Percentiles rank a stretch among this genome's conserved stretches.
Conservation (phyloP, 2,797 vertebrate species). For the Amblyopsis hoosieri region DNA sequence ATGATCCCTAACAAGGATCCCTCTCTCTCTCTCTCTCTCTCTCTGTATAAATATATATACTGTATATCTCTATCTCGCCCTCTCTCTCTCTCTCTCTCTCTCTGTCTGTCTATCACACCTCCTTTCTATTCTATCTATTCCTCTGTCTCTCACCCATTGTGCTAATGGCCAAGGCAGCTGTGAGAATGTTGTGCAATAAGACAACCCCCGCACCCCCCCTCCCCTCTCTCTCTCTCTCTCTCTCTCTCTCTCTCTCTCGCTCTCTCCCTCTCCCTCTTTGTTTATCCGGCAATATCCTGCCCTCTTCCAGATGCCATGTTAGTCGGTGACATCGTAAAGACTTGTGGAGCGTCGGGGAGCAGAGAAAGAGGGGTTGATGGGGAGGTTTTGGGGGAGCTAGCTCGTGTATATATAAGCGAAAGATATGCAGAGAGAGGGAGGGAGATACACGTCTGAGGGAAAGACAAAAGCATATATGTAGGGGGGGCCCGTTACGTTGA, state of each 20-base stretch:
- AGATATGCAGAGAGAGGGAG: neutral
- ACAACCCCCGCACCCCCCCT: constrained; percentile 48
- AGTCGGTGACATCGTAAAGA: constrained; percentile 89
- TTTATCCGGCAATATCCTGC: constrained; percentile 66
- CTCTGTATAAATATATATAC: neutral
- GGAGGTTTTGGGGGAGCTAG: neutral
- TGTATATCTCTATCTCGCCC: constrained; percentile 34
- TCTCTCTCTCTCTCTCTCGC: constrained; percentile 67
- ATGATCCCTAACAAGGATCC: constrained; percentile 96
- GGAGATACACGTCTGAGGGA: neutral
- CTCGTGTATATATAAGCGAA: neutral
- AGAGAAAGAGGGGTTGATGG: neutral
- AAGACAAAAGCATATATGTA: constrained; percentile 63
- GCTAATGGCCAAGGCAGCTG: constrained; percentile 90
- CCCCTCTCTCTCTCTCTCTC: constrained; percentile 37
- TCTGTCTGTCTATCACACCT: neutral
- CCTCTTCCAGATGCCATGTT: constrained; percentile 86
- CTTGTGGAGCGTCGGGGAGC: constrained; percentile 75
- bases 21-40: constrained; percentile 10
- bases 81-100: constrained; percentile 13
- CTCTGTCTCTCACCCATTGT: constrained; percentile 67
- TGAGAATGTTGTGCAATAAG: constrained; percentile 76
- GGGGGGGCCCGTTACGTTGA: constrained; percentile 73
- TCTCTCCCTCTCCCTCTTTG: constrained; percentile 72
- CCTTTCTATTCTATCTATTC: neutral